Percentiles rank a stretch among this genome's conserved stretches.
Conservation (phyloP, 2,888 invertebrate genomes). For the Heliconius charithonia region DNA sequence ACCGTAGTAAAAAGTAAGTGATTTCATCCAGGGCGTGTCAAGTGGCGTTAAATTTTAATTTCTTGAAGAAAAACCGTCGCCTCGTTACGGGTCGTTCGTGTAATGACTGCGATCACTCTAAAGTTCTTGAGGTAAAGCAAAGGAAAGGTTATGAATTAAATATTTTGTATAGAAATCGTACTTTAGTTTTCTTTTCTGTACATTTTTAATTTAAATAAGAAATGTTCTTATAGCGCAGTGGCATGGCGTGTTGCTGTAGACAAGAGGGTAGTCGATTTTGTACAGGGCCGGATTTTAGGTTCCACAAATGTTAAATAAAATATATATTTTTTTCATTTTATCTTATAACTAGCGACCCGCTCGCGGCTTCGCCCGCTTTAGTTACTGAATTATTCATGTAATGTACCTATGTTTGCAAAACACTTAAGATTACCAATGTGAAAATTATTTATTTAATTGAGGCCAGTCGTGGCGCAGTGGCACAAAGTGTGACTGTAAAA, state of each 20-base stretch:
- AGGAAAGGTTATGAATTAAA: not conserved
- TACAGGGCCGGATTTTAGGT: too few relatives aligned
- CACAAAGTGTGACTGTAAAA: too few relatives aligned
- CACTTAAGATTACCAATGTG: too few relatives aligned
- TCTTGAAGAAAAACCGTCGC: slow-evolving; percentile 12
- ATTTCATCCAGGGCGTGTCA: not conserved
- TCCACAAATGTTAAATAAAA: too few relatives aligned
- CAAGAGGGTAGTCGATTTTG: too few relatives aligned
- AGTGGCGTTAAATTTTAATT: slow-evolving; percentile 24
- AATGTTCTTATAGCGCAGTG: not conserved
- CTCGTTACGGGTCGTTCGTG: slow-evolving; percentile 11
- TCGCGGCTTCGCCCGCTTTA: too few relatives aligned
- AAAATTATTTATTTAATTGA: too few relatives aligned
- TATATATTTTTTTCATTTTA: too few relatives aligned
- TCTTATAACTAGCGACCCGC: too few relatives aligned
- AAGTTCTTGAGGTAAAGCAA: not conserved
- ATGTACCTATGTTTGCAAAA: too few relatives aligned
- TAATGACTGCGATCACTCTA: slow-evolving; percentile 1
- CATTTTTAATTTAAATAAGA: not conserved
- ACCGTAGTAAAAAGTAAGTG: not conserved
- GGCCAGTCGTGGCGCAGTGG: too few relatives aligned
- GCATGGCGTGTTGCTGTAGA: not conserved
- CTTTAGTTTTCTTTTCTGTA: not conserved
- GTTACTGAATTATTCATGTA: too few relatives aligned
- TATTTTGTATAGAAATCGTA: slow-evolving; percentile 6